phyloP scores from a whole-genome alignment of 2,888 invertebrate genomes.

The Biston betularia region DNA sequence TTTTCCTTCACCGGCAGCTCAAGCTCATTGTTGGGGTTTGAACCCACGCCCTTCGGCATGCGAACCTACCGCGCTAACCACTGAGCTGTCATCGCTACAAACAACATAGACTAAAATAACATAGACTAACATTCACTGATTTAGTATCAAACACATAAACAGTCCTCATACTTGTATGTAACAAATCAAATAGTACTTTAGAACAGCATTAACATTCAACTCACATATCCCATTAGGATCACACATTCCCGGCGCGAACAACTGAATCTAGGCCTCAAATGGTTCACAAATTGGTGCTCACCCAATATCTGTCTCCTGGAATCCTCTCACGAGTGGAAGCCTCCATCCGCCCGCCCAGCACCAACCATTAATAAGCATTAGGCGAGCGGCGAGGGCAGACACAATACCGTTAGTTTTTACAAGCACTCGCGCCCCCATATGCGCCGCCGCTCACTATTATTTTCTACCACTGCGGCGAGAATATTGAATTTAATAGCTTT shows the following conservation, averaged over 20 bases:
- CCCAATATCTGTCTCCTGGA: conserved; percentile 30
- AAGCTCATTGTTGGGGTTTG: too few relatives aligned
- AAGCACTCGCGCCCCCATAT: conserved; percentile 39
- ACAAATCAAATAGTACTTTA: conserved; percentile 11
- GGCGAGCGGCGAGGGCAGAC: conserved; percentile 38
- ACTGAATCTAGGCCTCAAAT: conserved; percentile 21
- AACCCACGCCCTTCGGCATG: too few relatives aligned
- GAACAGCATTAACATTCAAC: conserved; percentile 5
- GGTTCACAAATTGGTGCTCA: conserved; percentile 28
- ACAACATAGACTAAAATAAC: neutral
- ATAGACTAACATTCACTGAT: neutral
- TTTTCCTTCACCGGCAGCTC: too few relatives aligned
- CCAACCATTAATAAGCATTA: conserved; percentile 41
- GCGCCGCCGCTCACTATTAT: conserved; percentile 29
- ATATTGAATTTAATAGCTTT: conserved; percentile 39
- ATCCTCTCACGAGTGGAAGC: conserved; percentile 26
- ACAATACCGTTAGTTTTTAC: conserved; percentile 46
- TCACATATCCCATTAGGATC: conserved; percentile 14
- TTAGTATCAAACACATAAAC: neutral
- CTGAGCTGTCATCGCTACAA: too few relatives aligned
- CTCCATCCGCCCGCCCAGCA: conserved; percentile 14
- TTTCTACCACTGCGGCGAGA: conserved; percentile 26
- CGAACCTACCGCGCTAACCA: too few relatives aligned
- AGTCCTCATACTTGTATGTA: neutral
- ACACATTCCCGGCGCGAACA: conserved; percentile 12